A percentile compares a stretch with the other conserved stretches of the same genome.
These are phyloP conservation scores for Brachypalpus laphriformis DNA, from an alignment of 2,888 invertebrate species.

Conservation along the genomic window DNA sequence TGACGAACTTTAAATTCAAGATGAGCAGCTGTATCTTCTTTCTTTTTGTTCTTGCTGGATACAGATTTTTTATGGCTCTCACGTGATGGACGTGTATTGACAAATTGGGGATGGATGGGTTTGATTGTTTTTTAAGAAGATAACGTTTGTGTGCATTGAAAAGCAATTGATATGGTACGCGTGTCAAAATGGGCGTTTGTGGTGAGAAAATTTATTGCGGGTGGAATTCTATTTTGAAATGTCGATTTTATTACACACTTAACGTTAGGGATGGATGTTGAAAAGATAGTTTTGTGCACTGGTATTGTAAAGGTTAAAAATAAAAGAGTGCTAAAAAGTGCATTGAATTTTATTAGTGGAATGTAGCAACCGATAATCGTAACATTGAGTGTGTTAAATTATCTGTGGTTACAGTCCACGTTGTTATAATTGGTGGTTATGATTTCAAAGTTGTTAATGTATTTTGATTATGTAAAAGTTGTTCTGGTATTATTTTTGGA, in stretches of 20 bases:
- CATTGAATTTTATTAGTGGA: too few species aligned
- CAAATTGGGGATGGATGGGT: slow-evolving; percentile 40
- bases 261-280: neutral
- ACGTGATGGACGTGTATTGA: slow-evolving; percentile 39
- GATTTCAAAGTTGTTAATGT: too few species aligned
- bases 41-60: neutral
- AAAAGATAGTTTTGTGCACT: slow-evolving; percentile 2
- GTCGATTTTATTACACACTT: neutral
- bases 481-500: too few species aligned
- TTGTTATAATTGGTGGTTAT: too few species aligned
- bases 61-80: slow-evolving; percentile 15
- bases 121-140: slow-evolving; percentile 41
- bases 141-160: slow-evolving; percentile 13
- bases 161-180: neutral
- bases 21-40: neutral
- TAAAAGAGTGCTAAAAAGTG: too few species aligned
- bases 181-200: neutral
- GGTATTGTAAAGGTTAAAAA: too few species aligned
- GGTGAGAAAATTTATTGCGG: neutral
- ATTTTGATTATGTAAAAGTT: too few species aligned
- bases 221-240: neutral
- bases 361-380: too few species aligned
- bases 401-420: too few species aligned
- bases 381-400: too few species aligned
- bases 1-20: slow-evolving; percentile 27